Evolutionary conservation across 1,140 invertebrate genomes (phyloP).

Genomic region (Lethocerus indicus): DNA sequence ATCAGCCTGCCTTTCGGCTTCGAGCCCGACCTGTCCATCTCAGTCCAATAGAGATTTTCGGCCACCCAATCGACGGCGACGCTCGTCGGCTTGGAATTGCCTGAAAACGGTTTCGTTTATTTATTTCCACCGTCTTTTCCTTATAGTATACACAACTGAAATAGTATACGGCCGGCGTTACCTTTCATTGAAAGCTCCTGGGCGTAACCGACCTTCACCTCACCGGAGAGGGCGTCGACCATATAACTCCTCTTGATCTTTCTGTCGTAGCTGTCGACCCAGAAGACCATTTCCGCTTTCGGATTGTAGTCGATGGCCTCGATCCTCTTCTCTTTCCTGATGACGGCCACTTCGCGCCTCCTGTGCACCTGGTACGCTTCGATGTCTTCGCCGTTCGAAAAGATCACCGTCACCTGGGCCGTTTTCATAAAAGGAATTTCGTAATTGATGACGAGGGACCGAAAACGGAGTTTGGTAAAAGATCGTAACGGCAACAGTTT

Average conservation of each 20-base stretch:
- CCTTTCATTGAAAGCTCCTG: constrained; percentile 71
- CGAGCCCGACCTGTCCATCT: constrained; percentile 55
- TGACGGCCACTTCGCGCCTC: constrained; percentile 53
- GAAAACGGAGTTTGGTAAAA: no score
- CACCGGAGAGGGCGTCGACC: constrained; percentile 54
- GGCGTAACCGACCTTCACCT: constrained; percentile 64
- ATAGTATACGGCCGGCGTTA: no score
- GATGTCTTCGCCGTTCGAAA: constrained; percentile 70
- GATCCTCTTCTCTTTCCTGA: constrained; percentile 66
- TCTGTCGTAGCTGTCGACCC: constrained; percentile 79
- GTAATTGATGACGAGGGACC: no score
- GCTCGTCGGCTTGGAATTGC: constrained; percentile 60
- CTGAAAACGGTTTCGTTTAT: constrained; percentile 20
- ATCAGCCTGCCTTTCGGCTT: constrained; percentile 60
- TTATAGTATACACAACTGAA: no score
- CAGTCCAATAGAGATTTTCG: constrained; percentile 88
- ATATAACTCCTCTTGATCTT: constrained; percentile 84
- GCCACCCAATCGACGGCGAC: constrained; percentile 83
- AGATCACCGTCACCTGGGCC: constrained; percentile 19
- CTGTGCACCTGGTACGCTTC: constrained; percentile 48
- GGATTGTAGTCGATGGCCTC: constrained; percentile 79
- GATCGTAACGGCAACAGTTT: no score
- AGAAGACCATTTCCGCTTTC: constrained; percentile 67
- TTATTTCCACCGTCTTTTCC: background rate
- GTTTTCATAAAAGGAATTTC: no score